Conservation (phyloP, 2,797 vertebrate genomes). For the Danionella dracula region DNA sequence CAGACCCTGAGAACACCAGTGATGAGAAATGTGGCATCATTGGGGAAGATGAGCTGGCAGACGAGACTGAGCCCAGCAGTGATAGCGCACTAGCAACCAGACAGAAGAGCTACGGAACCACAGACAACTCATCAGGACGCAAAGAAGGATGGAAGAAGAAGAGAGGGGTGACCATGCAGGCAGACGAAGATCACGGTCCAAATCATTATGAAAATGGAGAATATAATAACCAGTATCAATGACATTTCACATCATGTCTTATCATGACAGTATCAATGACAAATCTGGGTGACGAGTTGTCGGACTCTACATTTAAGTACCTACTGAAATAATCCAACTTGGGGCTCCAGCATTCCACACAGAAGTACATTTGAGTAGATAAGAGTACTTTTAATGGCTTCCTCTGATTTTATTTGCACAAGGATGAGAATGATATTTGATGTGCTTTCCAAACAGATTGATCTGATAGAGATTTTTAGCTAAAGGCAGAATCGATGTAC, state of each 20-base stretch:
- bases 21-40: slow-evolving; percentile 94
- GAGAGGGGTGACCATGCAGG: slow-evolving; percentile 67
- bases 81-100: slow-evolving; percentile 67
- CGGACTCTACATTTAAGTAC: slow-evolving; percentile 5
- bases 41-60: slow-evolving; percentile 87
- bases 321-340: neutral
- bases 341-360: slow-evolving; percentile 20
- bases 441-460: neutral
- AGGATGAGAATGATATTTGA: neutral
- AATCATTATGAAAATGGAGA: slow-evolving; percentile 77
- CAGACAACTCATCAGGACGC: slow-evolving; percentile 67
- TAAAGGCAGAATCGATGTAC: neutral
- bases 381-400: slow-evolving; percentile 2
- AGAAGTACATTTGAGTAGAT: slow-evolving; percentile 14
- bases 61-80: slow-evolving; percentile 82
- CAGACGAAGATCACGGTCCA: slow-evolving; percentile 66
- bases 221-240: slow-evolving; percentile 75
- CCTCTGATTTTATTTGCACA: neutral
- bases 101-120: slow-evolving; percentile 82
- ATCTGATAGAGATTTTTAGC: neutral
- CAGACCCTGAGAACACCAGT: slow-evolving; percentile 83
- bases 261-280: too few species aligned
- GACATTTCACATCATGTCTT: too few species aligned
- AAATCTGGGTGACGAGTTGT: slow-evolving; percentile 25
- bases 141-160: slow-evolving; percentile 75